phyloP scores from a whole-genome alignment of 2,113 vertebrate genomes.

The Phyllostomus discolor region DNA sequence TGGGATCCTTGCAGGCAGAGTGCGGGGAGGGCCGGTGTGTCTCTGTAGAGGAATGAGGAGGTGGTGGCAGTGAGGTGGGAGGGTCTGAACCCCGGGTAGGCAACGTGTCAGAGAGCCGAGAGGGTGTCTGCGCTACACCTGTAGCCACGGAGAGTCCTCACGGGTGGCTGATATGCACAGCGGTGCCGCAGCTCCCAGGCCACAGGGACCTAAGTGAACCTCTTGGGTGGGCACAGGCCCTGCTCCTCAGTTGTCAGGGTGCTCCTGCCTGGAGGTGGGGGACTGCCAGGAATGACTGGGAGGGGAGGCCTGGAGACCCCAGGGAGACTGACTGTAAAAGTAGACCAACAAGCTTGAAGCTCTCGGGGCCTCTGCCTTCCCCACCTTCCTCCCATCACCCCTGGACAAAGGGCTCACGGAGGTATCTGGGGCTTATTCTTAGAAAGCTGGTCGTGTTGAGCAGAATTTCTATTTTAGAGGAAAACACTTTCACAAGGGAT shows the following conservation, averaged over 20 bases:
- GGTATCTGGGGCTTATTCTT: neutral
- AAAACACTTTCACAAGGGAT: slow-evolving; percentile 33
- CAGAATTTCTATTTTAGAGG: slow-evolving; percentile 45
- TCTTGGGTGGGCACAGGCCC: neutral
- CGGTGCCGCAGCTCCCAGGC: too few species aligned
- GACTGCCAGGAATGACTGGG: neutral
- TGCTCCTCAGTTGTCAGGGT: neutral
- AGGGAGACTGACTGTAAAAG: neutral
- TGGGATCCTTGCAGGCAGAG: neutral
- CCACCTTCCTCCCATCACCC: neutral
- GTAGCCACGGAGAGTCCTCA: rapidly evolving
- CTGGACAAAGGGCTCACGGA: neutral
- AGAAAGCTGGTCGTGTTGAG: slow-evolving; percentile 21
- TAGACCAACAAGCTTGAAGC: neutral
- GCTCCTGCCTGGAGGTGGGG: neutral
- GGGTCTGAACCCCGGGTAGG: rapidly evolving
- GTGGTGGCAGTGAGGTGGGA: too few species aligned
- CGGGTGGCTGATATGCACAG: rapidly evolving
- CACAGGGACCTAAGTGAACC: neutral
- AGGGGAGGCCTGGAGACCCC: neutral
- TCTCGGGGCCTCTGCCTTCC: neutral
- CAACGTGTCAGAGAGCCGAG: neutral
- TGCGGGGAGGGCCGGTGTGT: neutral
- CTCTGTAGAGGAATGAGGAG: neutral
- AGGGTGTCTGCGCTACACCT: neutral